Evolutionary conservation across 1,140 invertebrate species (phyloP).

Genomic region (Drosophila leontia): DNA sequence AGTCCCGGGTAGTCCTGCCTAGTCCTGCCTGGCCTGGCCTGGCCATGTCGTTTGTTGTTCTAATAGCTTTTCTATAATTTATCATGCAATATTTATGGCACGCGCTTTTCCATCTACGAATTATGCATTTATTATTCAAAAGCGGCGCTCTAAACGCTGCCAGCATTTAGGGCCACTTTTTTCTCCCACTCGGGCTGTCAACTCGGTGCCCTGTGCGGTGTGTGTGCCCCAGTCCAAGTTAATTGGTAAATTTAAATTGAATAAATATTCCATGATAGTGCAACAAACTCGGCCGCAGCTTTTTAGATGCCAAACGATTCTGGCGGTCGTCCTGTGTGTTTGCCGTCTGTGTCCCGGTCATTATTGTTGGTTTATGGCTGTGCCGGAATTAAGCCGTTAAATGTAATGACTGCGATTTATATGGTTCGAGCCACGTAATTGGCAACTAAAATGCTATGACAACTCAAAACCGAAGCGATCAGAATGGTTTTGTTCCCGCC

Average conservation of each 20-base stretch:
- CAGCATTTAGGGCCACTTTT: slow-evolving; percentile 65
- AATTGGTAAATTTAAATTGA: slow-evolving; percentile 83
- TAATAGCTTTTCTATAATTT: slow-evolving; percentile 84
- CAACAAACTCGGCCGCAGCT: slow-evolving; percentile 65
- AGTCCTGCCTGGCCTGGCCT: slow-evolving; percentile 5
- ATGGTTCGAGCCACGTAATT: slow-evolving; percentile 58
- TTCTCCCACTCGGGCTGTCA: slow-evolving; percentile 18
- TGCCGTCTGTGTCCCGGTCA: slow-evolving; percentile 10
- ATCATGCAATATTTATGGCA: slow-evolving; percentile 82
- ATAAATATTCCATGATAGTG: slow-evolving; percentile 79
- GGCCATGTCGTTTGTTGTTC: slow-evolving; percentile 70
- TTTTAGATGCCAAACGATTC: slow-evolving; percentile 56
- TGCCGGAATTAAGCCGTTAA: slow-evolving; percentile 69
- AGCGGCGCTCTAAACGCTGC: slow-evolving; percentile 62
- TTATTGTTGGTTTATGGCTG: slow-evolving; percentile 45
- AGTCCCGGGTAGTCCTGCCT: slow-evolving; percentile 15
- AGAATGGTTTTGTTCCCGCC: slow-evolving; percentile 16
- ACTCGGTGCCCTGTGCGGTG: not conserved
- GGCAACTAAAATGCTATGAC: slow-evolving; percentile 56
- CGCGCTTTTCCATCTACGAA: slow-evolving; percentile 81
- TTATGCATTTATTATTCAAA: slow-evolving; percentile 82
- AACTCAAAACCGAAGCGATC: slow-evolving; percentile 47
- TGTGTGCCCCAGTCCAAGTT: slow-evolving; percentile 49
- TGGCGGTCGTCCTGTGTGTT: slow-evolving; percentile 39
- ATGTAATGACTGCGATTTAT: slow-evolving; percentile 73